These are phyloP conservation scores for Hedya salicella DNA, from an alignment of 2,888 invertebrate species.

Conservation along the genomic window DNA sequence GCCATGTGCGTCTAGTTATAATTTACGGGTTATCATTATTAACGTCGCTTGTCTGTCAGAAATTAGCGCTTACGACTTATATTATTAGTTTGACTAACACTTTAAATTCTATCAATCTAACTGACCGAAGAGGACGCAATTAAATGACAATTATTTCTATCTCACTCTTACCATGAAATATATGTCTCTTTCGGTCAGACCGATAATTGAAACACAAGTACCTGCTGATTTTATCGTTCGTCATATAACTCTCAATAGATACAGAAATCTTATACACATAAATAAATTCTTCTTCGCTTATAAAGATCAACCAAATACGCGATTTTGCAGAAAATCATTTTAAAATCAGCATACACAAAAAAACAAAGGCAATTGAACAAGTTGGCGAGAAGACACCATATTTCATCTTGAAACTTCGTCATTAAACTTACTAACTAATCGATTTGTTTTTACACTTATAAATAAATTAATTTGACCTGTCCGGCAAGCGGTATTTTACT, in stretches of 20 bases:
- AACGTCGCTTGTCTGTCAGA: background rate
- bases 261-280: no score
- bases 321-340: background rate
- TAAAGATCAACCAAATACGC: no score
- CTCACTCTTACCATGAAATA: constrained; percentile 14
- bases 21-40: background rate
- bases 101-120: constrained; percentile 1
- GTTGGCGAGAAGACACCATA: no score
- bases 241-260: background rate
- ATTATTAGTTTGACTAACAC: constrained; percentile 11
- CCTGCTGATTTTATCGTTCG: background rate
- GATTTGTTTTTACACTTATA: no score
- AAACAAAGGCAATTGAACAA: background rate
- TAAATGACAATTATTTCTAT: constrained; percentile 14
- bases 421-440: no score
- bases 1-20: background rate
- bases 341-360: background rate
- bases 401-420: no score
- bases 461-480: no score
- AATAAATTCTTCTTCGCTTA: no score
- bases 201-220: constrained; percentile 1
- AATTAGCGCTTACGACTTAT: background rate
- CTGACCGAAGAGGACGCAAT: constrained; percentile 27
- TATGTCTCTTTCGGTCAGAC: constrained; percentile 18
- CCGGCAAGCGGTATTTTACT: no score